Evolutionary conservation across 2,113 vertebrate genomes (phyloP), one percentile per base, ranked within the genome.

Genomic region (Oreamnos americanus): DNA sequence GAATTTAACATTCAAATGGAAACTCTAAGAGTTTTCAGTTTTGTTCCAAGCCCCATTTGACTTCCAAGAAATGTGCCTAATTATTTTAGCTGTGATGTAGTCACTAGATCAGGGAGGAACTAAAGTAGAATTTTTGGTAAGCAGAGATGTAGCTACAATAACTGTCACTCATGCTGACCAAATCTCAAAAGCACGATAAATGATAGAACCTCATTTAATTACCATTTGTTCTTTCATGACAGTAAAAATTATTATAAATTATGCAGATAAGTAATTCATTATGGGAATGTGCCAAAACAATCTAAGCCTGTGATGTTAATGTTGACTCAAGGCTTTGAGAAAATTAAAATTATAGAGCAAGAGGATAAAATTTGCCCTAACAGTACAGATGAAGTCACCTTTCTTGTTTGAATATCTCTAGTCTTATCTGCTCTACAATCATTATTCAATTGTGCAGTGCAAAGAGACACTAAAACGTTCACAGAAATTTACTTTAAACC

Each of bases 51-150:
- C 30, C 64, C 82, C 60, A 97, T 97, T 97, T 96, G 67, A 98
- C 96, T 98, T 98, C 95, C 94, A 98, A 97, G 98, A 98, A 98
- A 97, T 92, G 55, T 97, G 84, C 60, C 85, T 98, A 97, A 94
- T 97, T 94, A 55, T 91, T 83, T 96, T 93, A 96, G 94, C 96
- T 91, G 81, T 95, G 13, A 25, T 58, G 55, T n/a, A 83, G 13
- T 94, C 74, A 90, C 49, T 84, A 91, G 97, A 64, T 28, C 10
- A 23, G 33, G 51, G 28, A 71, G 62, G 64, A 57, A 85, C 49
- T 85, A 64, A 81, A 43, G 13, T 45, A 25, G 39, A 78, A 87
- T 95, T 87, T 89, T 74, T 33, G 26, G 17, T 87, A 89, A 84
- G 45, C 45, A 49, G 76, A 96, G 14, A 8, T 47, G 74, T 67